Conservation (phyloP, 2,113 vertebrate genomes). For the Macaca mulatta region DNA sequence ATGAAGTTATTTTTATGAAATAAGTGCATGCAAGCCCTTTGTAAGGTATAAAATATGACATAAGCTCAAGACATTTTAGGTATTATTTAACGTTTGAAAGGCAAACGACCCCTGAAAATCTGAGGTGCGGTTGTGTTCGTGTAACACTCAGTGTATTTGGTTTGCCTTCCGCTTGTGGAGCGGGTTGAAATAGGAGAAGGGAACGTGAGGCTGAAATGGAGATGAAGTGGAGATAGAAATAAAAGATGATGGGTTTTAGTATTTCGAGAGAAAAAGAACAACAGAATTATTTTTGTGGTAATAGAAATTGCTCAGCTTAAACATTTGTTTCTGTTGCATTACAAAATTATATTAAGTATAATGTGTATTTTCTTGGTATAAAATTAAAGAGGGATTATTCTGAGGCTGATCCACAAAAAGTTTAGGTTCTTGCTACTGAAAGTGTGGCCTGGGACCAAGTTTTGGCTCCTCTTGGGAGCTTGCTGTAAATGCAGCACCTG, state of each 20-base stretch:
- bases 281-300: background rate
- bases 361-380: background rate
- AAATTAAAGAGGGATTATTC: background rate
- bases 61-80: constrained; percentile 16
- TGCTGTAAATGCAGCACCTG: background rate
- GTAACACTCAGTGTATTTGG: background rate
- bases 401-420: background rate
- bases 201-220: background rate
- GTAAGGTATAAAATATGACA: background rate
- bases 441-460: background rate
- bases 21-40: background rate
- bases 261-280: constrained; percentile 14
- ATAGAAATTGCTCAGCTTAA: background rate
- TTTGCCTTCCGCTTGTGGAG: background rate
- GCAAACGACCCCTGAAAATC: background rate
- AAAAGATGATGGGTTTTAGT: background rate
- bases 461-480: background rate
- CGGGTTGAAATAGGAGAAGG: background rate
- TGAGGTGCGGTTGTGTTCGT: background rate
- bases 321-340: background rate
- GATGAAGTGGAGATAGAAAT: background rate
- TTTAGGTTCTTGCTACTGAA: background rate
- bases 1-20: constrained; percentile 58
- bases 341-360: background rate
- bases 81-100: constrained; percentile 26